These are phyloP conservation scores for Alsophila aescularia DNA, from an alignment of 2,888 invertebrate genomes.

Conservation along the genomic window DNA sequence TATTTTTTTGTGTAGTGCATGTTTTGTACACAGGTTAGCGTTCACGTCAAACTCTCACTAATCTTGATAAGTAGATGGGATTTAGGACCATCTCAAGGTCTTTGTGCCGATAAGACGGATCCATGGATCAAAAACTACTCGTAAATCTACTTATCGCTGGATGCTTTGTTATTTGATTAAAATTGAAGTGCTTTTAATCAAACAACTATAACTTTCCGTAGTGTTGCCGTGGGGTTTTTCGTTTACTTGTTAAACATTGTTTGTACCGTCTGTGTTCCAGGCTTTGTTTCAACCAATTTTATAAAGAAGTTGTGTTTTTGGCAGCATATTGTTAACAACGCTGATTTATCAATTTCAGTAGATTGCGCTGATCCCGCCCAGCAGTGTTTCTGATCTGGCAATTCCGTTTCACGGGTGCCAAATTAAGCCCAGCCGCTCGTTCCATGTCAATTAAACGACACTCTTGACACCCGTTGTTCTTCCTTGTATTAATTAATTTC, in stretches of 20 bases:
- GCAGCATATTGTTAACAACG: not conserved
- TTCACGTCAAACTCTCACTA: conserved; percentile 49
- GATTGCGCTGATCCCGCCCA: conserved; percentile 1
- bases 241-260: not conserved
- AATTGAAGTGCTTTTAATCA: no score
- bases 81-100: conserved; percentile 69
- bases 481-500: conserved; percentile 12
- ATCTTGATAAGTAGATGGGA: conserved; percentile 72
- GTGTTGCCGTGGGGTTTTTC: not conserved
- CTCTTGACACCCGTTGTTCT: conserved; percentile 11
- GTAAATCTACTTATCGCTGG: conserved; percentile 16
- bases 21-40: conserved; percentile 7
- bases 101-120: conserved; percentile 62
- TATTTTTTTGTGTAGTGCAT: conserved; percentile 11
- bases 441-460: conserved; percentile 13
- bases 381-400: conserved; percentile 1
- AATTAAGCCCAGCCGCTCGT: conserved; percentile 22
- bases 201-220: not conserved
- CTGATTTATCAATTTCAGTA: conserved; percentile 9
- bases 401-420: conserved; percentile 9
- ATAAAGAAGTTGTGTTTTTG: not conserved
- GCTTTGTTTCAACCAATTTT: conserved; percentile 4
- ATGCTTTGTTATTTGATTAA: no score
- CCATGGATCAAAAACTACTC: conserved; percentile 39
- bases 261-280: not conserved